phyloP scores from a whole-genome alignment of 2,113 vertebrate genomes.

The Sinocyclocheilus anshuiensis region DNA sequence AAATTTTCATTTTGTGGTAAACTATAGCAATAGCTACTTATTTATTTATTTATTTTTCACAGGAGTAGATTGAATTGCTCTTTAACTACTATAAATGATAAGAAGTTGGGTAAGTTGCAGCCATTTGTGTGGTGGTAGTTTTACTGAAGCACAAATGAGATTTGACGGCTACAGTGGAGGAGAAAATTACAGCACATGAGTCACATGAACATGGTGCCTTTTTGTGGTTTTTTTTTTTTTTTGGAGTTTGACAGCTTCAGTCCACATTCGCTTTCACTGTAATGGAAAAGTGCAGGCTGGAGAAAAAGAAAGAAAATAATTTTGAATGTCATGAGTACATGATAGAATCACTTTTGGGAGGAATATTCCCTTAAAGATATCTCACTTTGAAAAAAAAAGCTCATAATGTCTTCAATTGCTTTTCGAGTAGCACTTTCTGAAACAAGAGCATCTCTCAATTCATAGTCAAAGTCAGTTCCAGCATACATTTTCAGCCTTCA shows the following conservation, averaged over 20 bases:
- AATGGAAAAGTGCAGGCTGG: neutral
- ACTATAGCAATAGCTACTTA: neutral
- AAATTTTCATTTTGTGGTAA: neutral
- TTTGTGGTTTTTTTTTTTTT: neutral
- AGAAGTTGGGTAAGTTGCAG: neutral
- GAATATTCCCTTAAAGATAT: neutral
- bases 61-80: neutral
- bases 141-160: neutral
- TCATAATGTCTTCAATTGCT: neutral
- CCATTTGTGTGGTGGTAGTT: neutral
- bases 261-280: neutral
- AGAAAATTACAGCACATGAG: neutral
- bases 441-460: neutral
- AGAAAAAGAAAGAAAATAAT: neutral
- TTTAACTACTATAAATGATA: neutral
- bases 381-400: neutral
- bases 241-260: neutral
- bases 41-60: neutral
- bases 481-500: slow-evolving; percentile 10
- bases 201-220: neutral
- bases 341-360: neutral
- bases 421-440: neutral
- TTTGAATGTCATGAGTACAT: neutral
- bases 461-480: neutral
- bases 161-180: neutral